These are phyloP conservation scores for Acestrorhynchus altus DNA, from an alignment of 2,797 vertebrate species.

Conservation along the genomic window DNA sequence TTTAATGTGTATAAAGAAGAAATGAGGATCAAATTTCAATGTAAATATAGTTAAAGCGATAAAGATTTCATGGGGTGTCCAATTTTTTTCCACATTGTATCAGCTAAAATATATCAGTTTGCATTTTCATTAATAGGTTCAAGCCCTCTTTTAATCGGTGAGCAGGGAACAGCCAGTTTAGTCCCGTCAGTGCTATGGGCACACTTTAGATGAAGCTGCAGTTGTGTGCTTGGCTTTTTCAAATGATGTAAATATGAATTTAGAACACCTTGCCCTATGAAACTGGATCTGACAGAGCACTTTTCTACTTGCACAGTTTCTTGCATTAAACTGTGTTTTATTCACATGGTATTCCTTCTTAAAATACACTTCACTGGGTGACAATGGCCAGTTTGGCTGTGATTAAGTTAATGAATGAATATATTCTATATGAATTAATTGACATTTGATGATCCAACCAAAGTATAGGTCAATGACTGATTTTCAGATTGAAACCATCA, in stretches of 20 bases:
- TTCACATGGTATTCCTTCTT: slow-evolving; percentile 9
- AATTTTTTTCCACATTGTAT: too few species aligned
- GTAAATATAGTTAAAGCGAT: too few species aligned
- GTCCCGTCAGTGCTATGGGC: not conserved
- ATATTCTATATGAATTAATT: not conserved
- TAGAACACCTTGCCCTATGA: not conserved
- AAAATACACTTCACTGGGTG: not conserved
- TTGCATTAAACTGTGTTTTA: not conserved
- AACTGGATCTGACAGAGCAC: not conserved
- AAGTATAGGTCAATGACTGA: not conserved
- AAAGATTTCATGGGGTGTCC: too few species aligned
- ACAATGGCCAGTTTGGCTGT: not conserved
- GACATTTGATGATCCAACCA: slow-evolving; percentile 15
- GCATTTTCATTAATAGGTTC: not conserved
- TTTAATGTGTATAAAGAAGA: too few species aligned
- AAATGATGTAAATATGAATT: not conserved
- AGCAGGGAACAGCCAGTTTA: not conserved
- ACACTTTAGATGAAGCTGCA: not conserved
- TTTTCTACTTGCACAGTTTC: not conserved
- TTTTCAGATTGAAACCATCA: slow-evolving; percentile 14
- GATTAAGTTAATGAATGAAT: not conserved
- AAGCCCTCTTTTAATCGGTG: not conserved
- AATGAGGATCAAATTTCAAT: too few species aligned
- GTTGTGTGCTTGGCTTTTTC: not conserved
- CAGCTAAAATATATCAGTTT: too few species aligned